Conservation (phyloP, 1,140 invertebrate species). For the Rhynchophorus ferrugineus region DNA sequence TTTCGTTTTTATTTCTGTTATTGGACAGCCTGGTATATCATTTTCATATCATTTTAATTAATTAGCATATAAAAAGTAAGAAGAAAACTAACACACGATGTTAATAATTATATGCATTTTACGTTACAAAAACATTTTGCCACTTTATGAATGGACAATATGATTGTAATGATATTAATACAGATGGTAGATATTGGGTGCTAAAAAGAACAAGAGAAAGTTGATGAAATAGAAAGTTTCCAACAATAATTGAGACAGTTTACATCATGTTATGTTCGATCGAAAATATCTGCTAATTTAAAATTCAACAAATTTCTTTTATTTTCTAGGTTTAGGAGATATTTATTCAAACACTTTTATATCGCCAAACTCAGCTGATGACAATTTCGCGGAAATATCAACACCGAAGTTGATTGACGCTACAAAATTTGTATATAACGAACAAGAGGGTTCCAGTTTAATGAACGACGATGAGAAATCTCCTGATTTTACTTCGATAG, state of each 20-base stretch:
- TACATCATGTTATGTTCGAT: neutral
- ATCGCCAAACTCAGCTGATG: constrained; percentile 47
- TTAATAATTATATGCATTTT: too few relatives aligned
- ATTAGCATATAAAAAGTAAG: too few relatives aligned
- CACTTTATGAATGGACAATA: neutral
- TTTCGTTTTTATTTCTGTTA: too few relatives aligned
- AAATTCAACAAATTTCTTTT: neutral
- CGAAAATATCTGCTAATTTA: neutral
- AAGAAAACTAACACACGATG: too few relatives aligned
- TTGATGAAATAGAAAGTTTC: too few relatives aligned
- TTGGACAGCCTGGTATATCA: too few relatives aligned
- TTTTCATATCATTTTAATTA: too few relatives aligned
- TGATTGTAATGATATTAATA: neutral
- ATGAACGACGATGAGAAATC: too few relatives aligned
- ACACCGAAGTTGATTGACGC: constrained; percentile 14
- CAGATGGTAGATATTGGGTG: too few relatives aligned
- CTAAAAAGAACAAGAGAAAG: too few relatives aligned
- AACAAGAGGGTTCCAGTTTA: neutral
- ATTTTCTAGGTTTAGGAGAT: constrained; percentile 36
- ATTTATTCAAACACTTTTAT: constrained; percentile 49
- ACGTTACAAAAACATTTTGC: too few relatives aligned
- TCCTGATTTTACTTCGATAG: neutral
- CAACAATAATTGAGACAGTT: neutral
- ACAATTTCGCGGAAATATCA: constrained; percentile 13
- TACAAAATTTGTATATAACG: constrained; percentile 5